Base-by-base conservation (phyloP, 2,113 vertebrate genomes). In the Ochotona curzoniae region DNA sequence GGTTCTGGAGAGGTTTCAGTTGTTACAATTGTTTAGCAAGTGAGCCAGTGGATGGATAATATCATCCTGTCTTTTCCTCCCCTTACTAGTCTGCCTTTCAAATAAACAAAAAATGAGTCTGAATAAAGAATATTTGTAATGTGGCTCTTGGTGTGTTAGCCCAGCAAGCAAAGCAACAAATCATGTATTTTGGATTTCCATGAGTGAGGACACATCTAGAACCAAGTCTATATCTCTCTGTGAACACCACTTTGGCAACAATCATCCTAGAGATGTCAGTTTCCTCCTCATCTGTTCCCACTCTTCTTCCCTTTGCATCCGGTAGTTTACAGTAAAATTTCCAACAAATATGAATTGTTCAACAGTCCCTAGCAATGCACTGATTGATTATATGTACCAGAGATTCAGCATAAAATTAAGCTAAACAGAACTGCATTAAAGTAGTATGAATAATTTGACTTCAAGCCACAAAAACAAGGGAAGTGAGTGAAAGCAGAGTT, bases 321-420 rank as follows among this genome's bases (percentile, higher is more conserved):
- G 28, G 84, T 5, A 91, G 91, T 75, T 92, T 91, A n/a, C 89
- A 95, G 83, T 88, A 82, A 83, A 80, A 90, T 96, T 90, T 83
- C 83, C 90, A 95, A 89, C 80, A 93, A 93, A 95, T 91, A 96
- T 0, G 14, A 76, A 7, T 82, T 88, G 78, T 63, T 94, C 87
- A 85, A 83, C 87, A 94, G 93, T 93, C 94, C 74, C 51, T 60
- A 85, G 89, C 78, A 93, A 88, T 87, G 73, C 0, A 2, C 90
- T 97, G 97, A 96, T 92, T 97, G 96, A 88, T 97, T 96, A 95
- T 70, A 76, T 94, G 89, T 89, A 92, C 93, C 96, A 97, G 95
- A 90, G 84, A 97, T 95, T 91, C 95, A 91, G 93, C 8, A 78
- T 84, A 21, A 89, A 96, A 97, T 97, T 97, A 97, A 97, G 86